A percentile compares a stretch with the other conserved stretches of the same genome.
Evolutionary conservation across 2,888 invertebrate genomes (phyloP).

Genomic region (Cephus runcator): DNA sequence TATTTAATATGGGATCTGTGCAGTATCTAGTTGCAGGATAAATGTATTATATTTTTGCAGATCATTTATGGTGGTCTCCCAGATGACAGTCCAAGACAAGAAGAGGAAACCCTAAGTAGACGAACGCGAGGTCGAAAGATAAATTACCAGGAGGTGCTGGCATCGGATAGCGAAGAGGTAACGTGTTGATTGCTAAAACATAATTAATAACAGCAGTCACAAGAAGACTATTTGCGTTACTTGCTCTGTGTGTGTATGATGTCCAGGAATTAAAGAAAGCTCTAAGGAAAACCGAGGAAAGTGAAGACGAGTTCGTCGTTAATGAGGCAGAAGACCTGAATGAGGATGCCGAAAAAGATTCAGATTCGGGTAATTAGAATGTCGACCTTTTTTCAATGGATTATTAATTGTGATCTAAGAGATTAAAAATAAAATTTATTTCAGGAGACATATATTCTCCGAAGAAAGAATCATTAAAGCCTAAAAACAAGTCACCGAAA

Average conservation of each 20-base stretch:
- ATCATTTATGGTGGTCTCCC: slow-evolving; percentile 64
- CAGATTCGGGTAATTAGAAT: slow-evolving; percentile 55
- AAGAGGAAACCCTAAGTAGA: slow-evolving; percentile 73
- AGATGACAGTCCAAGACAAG: slow-evolving; percentile 57
- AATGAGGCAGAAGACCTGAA: slow-evolving; percentile 66
- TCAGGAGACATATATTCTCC: slow-evolving; percentile 60
- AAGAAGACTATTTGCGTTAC: background rate
- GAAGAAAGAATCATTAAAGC: slow-evolving; percentile 50
- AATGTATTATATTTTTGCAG: slow-evolving; percentile 33
- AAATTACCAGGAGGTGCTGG: slow-evolving; percentile 80
- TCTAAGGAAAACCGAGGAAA: slow-evolving; percentile 65
- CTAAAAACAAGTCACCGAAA: slow-evolving; percentile 55
- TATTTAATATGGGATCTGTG: slow-evolving; percentile 16
- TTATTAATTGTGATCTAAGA: background rate
- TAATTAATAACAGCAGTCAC: background rate
- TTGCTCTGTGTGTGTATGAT: background rate
- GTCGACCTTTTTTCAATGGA: background rate
- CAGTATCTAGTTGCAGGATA: background rate
- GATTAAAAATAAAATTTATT: slow-evolving; percentile 14
- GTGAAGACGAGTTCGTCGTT: slow-evolving; percentile 68
- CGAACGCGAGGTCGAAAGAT: slow-evolving; percentile 80
- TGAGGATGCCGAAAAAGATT: slow-evolving; percentile 64
- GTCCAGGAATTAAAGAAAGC: slow-evolving; percentile 64
- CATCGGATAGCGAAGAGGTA: slow-evolving; percentile 81
- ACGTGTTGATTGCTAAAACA: slow-evolving; percentile 25